These are phyloP conservation scores for Diaperis boleti DNA, from an alignment of 2,888 invertebrate genomes.

Conservation along the genomic window DNA sequence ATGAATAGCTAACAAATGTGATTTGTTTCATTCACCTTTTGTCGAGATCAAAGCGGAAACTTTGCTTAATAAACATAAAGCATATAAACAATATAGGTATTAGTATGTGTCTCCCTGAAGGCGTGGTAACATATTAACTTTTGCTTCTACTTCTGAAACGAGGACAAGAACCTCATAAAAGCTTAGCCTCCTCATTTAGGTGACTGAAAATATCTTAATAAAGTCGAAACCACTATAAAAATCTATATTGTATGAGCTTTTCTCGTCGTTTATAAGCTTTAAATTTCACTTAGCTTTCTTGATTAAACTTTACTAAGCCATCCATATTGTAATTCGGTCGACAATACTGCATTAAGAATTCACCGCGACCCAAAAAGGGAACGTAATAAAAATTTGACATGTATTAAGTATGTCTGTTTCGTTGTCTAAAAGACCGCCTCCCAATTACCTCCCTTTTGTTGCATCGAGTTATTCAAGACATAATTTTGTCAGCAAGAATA, in stretches of 20 bases:
- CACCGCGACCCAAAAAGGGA: constrained; percentile 23
- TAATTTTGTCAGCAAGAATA: constrained; percentile 11
- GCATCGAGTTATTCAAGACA: constrained; percentile 16
- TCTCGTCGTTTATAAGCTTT: background rate
- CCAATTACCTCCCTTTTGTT: constrained; percentile 14
- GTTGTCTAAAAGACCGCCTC: constrained; percentile 9
- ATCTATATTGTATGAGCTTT: constrained; percentile 17
- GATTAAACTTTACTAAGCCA: constrained; percentile 13
- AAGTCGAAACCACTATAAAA: constrained; percentile 3
- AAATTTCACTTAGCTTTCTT: constrained; percentile 16
- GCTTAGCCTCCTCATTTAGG: background rate
- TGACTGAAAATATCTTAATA: constrained; percentile 7
- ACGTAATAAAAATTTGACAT: constrained; percentile 24
- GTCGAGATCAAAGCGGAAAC: background rate
- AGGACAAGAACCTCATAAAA: constrained; percentile 7
- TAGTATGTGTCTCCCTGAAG: background rate
- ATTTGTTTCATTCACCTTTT: background rate
- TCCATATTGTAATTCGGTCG: background rate
- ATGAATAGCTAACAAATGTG: background rate
- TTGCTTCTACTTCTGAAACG: constrained; percentile 1
- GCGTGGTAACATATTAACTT: constrained; percentile 3
- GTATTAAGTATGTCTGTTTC: constrained; percentile 14
- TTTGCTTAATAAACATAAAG: background rate
- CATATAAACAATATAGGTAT: constrained; percentile 3
- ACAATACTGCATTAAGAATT: constrained; percentile 8